Evolutionary conservation across 2,797 vertebrate genomes (phyloP), one percentile per base, ranked within the genome.

Genomic region (Falco biarmicus): DNA sequence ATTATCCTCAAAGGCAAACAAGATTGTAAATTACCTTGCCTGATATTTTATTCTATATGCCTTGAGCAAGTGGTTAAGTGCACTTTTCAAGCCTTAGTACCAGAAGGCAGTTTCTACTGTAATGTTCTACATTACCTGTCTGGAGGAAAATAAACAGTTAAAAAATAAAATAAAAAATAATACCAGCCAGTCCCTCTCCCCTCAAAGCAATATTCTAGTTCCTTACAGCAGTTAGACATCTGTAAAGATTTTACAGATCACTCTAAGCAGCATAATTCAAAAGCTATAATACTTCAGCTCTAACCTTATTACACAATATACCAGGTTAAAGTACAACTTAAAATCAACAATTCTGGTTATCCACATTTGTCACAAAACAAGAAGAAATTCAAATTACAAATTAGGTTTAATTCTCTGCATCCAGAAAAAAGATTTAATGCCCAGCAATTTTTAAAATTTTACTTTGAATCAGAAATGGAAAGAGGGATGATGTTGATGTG

Each of bases 1-100:
- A 97, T 95, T 97, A 97, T 93, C 94, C 91, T 97, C 96, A 92
- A 96, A 97, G 90, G 90, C 93, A 97, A 97, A 96, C 63, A 96
- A 61, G 43, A 97, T 13, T 96, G 87, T 95, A 97, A 96, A 96
- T 97, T 89, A 96, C 91, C 96, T 92, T 92, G 90, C 84, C 82
- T 84, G 64, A 92, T 90, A 96, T 93, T 98, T 97, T 96, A 97
- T 96, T 96, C 92, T 94, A 93, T 91, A 97, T 91, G 89, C 91
- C 90, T 85, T 16, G 39, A 97, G 90, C 91, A 97, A 98, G 94
- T 96, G 70, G 94, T 97, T 98, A 98, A 97, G 97, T 97, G 96
- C 88, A 96, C 94, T 97, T 98, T 97, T 97, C 92, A 98, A 97
- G 93, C 78, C 78, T 93, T 85, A 92, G 85, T 85, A 93, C 48